Evolutionary conservation across 2,888 invertebrate genomes (phyloP), one percentile per base, ranked within the genome.

Genomic region (Chymomyza procnemis): DNA sequence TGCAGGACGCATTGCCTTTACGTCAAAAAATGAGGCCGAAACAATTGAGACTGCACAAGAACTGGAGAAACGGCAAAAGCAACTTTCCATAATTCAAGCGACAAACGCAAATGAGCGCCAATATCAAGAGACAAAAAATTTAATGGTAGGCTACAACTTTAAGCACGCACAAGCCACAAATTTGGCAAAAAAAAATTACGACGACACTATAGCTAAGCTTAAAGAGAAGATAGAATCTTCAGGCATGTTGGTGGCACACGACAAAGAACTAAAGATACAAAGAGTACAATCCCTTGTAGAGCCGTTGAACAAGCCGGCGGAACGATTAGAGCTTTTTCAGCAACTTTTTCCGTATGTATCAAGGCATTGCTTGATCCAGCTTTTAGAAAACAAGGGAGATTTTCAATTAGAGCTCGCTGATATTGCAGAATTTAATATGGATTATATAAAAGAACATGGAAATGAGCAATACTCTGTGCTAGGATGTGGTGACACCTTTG

Each of bases 21-120:
- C 95, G 80, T 95, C 95, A 0, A 95, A 96, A 22, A 96, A 96
- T 90, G 94, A 96, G 54, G 97, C 97, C 0, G 97, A 97, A 89
- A 96, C 97, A 0, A 93, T 96, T 0, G 96, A 97, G 81, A 91
- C 94, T 4, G 93, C 92, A 64, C 88, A 90, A n/a, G 91, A 92
- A 88, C 80, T 88, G 48, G 79, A 84, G 78, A 92, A 90, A 74
- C 83, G 91, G 1, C 88, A 88, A 83, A 91, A 86, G 65, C 89
- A 90, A 68, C 64, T 90, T 30, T 90, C 89, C 26, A 91, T 91
- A 4, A 91, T 90, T 54, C 90, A 90, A 74, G 89, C 89, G 4
- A 89, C 90, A 1, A 90, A 88, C 66, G 89, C 88, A 12, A 91
- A 91, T 69, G 91, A 91, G 69, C 89, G 89, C 5, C 85, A 88